Base-by-base conservation (phyloP, 2,113 vertebrate genomes). In the Terrapene triunguis region DNA sequence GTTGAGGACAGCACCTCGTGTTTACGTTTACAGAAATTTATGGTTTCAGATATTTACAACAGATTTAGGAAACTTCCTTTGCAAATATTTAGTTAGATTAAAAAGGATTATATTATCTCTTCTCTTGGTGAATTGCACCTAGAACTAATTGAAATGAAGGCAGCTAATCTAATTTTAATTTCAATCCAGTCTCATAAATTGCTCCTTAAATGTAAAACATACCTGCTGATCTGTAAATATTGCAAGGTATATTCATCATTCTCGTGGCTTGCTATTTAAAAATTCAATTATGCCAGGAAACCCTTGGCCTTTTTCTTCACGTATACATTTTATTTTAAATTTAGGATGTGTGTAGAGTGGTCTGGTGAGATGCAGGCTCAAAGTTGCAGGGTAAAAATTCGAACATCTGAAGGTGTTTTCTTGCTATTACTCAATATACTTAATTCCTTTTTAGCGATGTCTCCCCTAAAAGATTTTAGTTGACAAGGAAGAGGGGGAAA, bases 11-110 rank as follows among this genome's bases (percentile, higher is more conserved):
- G 93, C 94, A 96, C 96, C 97, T 98, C 96, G 89, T 98, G 98
- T 97, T 98, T 97, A 97, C 91, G 88, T 98, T 97, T 93, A 97
- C 97, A 97, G 98, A 95, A 97, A 97, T 97, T 98, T 91, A 87
- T 82, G 96, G 97, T 97, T 97, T 78, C 90, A 82, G 96, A 65
- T 85, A 95, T 95, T 96, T 91, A 27, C 90, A 74, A 51, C 69
- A 95, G 96, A 89, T 93, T 62, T 51, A 95, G 94, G 95, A 92
- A 96, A 96, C 22, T 97, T 94, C 87, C 59, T 6, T 53, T 4
- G 96, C 90, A 82, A 92, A 97, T 96, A 92, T 96, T 96, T 74
- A 85, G 92, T 74, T 35, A 93, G 93, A 87, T 29, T 89, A 74
- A 80, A 92, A 72, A 35, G 72, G 90, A 76, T 93, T 78, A 51